Evolutionary conservation across 2,797 vertebrate species (phyloP).

Genomic region (Cynodonichthys magdalenae): DNA sequence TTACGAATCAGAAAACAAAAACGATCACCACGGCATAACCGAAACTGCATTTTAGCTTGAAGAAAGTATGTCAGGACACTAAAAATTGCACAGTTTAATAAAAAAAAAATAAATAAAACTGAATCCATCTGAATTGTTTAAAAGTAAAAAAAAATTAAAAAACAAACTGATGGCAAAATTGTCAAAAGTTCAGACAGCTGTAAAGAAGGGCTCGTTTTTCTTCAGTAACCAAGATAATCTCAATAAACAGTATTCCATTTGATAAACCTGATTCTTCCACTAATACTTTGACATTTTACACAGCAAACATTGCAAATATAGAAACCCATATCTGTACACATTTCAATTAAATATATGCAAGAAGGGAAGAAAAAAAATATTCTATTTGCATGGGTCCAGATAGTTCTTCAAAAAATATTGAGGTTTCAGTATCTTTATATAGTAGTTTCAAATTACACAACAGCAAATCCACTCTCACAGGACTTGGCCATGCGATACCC

Average conservation of each 20-base stretch:
- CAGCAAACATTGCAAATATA: slow-evolving; percentile 98
- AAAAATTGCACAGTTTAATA: slow-evolving; percentile 63
- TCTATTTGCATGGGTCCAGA: slow-evolving; percentile 68
- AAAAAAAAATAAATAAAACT: slow-evolving; percentile 44
- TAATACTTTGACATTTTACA: slow-evolving; percentile 82
- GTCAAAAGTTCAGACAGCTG: slow-evolving; percentile 50
- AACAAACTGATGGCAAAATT: slow-evolving; percentile 58
- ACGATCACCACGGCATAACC: slow-evolving; percentile 43
- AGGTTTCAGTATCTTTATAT: slow-evolving; percentile 80
- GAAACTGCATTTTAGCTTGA: slow-evolving; percentile 37
- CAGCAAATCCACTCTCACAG: slow-evolving; percentile 93
- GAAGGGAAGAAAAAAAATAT: slow-evolving; percentile 73
- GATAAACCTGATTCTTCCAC: slow-evolving; percentile 88
- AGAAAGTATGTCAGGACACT: slow-evolving; percentile 45
- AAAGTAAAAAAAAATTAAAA: slow-evolving; percentile 42
- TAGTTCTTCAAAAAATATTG: slow-evolving; percentile 78
- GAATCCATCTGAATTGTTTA: slow-evolving; percentile 47
- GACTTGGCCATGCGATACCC: slow-evolving; percentile 89
- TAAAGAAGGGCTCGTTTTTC: slow-evolving; percentile 70
- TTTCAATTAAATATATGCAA: slow-evolving; percentile 82
- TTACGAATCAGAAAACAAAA: slow-evolving; percentile 46
- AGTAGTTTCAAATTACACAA: slow-evolving; percentile 88
- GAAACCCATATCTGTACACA: slow-evolving; percentile 97
- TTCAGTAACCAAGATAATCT: slow-evolving; percentile 72
- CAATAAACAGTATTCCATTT: slow-evolving; percentile 78